Evolutionary conservation across 2,888 invertebrate species (phyloP).

Genomic region (Dynastes grantii): DNA sequence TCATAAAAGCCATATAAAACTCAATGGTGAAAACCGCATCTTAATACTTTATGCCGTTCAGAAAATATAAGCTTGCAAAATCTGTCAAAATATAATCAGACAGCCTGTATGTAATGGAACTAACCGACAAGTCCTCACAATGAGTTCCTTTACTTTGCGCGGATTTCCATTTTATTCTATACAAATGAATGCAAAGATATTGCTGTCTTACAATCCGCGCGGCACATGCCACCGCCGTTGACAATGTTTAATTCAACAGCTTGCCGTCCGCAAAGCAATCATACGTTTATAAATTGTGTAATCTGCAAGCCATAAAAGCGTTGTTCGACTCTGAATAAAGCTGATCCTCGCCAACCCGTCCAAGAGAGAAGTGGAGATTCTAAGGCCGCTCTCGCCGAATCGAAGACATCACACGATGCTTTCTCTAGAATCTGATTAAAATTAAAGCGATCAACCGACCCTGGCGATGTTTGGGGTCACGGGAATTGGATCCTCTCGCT

Average conservation of each 20-base stretch:
- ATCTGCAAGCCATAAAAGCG: conserved; percentile 32
- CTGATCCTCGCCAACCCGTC: background rate
- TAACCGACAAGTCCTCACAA: too few species aligned
- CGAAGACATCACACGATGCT: conserved; percentile 15
- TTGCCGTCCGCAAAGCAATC: conserved; percentile 25
- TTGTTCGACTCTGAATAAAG: conserved; percentile 10
- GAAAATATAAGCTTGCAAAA: too few species aligned
- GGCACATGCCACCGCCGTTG: background rate
- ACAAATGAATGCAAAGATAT: conserved; percentile 4
- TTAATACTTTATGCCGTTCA: too few species aligned
- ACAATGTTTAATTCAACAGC: conserved; percentile 34
- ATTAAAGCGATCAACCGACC: conserved; percentile 50
- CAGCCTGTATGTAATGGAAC: too few species aligned
- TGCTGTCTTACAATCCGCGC: background rate
- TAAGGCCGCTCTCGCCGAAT: conserved; percentile 13
- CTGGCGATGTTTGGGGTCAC: conserved; percentile 42
- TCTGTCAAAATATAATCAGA: too few species aligned
- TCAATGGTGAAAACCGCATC: too few species aligned
- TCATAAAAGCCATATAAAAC: too few species aligned
- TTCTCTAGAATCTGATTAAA: conserved; percentile 49
- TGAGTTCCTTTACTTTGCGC: too few species aligned
- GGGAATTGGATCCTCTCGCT: conserved; percentile 35
- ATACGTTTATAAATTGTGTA: conserved; percentile 33
- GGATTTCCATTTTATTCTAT: background rate
- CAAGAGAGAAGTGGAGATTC: background rate